These are phyloP conservation scores for Eupeodes corollae DNA, from an alignment of 1,140 invertebrate species.

Conservation along the genomic window DNA sequence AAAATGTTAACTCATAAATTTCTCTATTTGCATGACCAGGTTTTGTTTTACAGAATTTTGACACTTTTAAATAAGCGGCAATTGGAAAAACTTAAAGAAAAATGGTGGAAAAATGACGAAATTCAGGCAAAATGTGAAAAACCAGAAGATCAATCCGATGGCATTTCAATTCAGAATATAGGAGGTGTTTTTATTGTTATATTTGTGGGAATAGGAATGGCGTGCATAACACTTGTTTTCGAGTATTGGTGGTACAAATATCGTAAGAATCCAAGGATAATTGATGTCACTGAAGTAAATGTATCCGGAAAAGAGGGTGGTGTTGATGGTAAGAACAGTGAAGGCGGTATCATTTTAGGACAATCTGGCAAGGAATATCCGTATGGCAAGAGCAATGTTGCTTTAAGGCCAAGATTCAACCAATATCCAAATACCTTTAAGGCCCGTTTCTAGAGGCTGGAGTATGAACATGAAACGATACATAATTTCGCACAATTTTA, in stretches of 20 bases:
- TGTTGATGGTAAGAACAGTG: constrained; percentile 17
- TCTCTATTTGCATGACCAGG: background rate
- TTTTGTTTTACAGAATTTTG: constrained; percentile 63
- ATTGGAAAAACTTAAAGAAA: constrained; percentile 86
- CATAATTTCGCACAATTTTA: too few relatives aligned
- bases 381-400: constrained; percentile 29
- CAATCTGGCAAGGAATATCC: constrained; percentile 20
- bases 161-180: constrained; percentile 95
- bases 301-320: constrained; percentile 1
- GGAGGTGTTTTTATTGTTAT: constrained; percentile 96
- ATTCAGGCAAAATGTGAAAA: constrained; percentile 70
- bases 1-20: background rate
- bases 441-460: constrained; percentile 21
- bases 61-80: constrained; percentile 83
- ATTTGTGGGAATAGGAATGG: constrained; percentile 83
- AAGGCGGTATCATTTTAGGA: constrained; percentile 27
- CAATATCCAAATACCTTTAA: constrained; percentile 34
- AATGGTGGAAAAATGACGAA: constrained; percentile 89
- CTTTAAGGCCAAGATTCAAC: constrained; percentile 30
- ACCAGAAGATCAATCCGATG: constrained; percentile 83
- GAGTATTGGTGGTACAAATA: constrained; percentile 93
- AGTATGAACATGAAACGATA: too few relatives aligned
- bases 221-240: constrained; percentile 80
- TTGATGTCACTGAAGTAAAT: constrained; percentile 38
- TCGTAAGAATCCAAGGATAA: constrained; percentile 46